Conservation (phyloP, 2,113 vertebrate genomes). For the Chroicocephalus ridibundus region DNA sequence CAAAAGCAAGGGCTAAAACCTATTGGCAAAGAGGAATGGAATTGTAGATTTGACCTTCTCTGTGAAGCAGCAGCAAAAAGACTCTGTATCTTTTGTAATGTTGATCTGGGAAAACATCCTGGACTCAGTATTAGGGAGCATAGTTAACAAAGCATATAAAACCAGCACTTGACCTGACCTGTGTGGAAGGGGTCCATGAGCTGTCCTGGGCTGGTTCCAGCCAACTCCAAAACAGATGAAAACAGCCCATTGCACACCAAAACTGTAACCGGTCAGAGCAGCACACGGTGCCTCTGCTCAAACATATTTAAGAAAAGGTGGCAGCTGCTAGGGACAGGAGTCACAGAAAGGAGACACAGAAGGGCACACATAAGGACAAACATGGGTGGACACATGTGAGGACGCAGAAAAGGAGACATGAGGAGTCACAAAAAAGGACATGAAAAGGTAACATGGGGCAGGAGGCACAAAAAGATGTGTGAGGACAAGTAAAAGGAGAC, state of each 20-base stretch:
- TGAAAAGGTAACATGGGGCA: not conserved
- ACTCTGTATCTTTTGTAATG: not conserved
- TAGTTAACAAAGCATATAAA: not conserved
- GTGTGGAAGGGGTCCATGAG: not conserved
- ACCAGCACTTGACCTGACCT: not conserved
- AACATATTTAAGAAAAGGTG: not conserved
- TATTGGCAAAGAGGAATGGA: not conserved
- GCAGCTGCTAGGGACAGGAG: not conserved
- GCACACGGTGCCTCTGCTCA: not conserved
- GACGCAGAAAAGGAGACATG: not conserved
- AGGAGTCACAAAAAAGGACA: not conserved
- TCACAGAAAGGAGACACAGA: not conserved
- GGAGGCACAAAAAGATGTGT: not conserved
- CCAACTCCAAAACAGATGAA: not conserved
- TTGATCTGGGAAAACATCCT: not conserved
- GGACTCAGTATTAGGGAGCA: not conserved
- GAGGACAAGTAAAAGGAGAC: not conserved
- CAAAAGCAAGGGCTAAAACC: not conserved
- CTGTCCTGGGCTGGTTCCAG: not conserved
- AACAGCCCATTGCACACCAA: not conserved
- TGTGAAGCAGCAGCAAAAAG: not conserved
- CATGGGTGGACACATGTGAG: not conserved
- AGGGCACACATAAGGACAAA: too few relatives aligned
- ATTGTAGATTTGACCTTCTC: not conserved
- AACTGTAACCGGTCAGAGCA: not conserved